phyloP scores from a whole-genome alignment of 2,113 vertebrate species.

The Charina bottae region DNA sequence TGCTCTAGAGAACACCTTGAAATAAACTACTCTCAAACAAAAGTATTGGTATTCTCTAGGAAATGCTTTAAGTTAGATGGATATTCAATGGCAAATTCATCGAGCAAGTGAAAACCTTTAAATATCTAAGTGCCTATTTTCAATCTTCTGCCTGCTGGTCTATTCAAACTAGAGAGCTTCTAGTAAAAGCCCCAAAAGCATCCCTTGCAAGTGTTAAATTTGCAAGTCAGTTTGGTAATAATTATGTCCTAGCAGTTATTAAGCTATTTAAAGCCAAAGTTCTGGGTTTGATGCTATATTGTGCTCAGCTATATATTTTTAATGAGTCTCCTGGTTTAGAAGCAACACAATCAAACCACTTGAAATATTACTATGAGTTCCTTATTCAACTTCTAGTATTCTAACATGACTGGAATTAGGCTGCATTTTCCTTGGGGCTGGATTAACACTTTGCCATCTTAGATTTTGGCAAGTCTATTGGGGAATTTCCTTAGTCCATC shows the following conservation, averaged over 20 bases:
- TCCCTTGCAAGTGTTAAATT: neutral
- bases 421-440: neutral
- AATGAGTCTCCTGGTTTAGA: neutral
- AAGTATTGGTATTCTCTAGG: neutral
- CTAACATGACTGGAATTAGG: neutral
- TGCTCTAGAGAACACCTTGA: too few relatives aligned
- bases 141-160: neutral
- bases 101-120: neutral
- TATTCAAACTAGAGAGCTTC: neutral
- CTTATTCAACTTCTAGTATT: neutral
- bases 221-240: neutral
- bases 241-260: too few relatives aligned
- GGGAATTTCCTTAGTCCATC: neutral
- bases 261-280: neutral
- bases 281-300: neutral
- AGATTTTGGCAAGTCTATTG: neutral
- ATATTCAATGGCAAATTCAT: neutral
- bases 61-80: neutral
- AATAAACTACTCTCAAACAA: too few relatives aligned
- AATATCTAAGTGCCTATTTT: neutral
- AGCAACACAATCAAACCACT: neutral
- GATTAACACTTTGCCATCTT: neutral
- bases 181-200: neutral
- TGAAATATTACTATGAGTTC: neutral
- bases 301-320: neutral